Evolutionary conservation across 2,888 invertebrate species (phyloP), one percentile per base, ranked within the genome.

Genomic region (Morpho achilles): DNA sequence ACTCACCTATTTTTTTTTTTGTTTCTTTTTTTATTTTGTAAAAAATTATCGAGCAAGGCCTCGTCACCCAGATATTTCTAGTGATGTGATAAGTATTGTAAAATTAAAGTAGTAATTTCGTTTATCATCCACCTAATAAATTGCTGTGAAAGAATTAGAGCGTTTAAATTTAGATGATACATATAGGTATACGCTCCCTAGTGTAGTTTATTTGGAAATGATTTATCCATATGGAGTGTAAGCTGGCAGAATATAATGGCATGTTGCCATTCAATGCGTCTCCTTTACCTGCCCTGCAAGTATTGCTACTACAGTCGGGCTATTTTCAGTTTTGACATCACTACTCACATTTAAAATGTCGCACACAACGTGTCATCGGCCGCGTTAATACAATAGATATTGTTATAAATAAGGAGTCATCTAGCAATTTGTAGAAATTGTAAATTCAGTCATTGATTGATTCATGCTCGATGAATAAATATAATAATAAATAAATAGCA

Each of bases 271-370:
- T 57, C 63, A 60, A 61, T 46, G 58, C 53, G 53, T 61, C 61
- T 60, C 55, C 63, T 63, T 63, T 85, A 87, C 82, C 84, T 84
- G 83, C 72, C 74, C 65, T 66, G 72, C 69, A 71, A 69, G 69
- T 68, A 62, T 67, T 64, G 63, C 63, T 65, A 67, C 68, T 66
- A 67, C 66, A 64, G 61, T 48, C 62, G 55, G 53, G 70, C 79
- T 87, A 88, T 87, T 86, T 80, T 69, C 62, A 73, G 73, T 73
- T 68, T 70, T 77, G 76, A 80, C 86, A 84, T 84, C 84, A 84
- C 75, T 65, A 69, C 74, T 77, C 77, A 80, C 78, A 76, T 78
- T 76, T 74, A 67, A 64, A 70, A 72, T 82, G 82, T 79, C 81
- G 82, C 71, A 60, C 64, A 69, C 66, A 70, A 69, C 72, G 71